phyloP scores from a whole-genome alignment of 2,113 vertebrate genomes.

The Ia io region DNA sequence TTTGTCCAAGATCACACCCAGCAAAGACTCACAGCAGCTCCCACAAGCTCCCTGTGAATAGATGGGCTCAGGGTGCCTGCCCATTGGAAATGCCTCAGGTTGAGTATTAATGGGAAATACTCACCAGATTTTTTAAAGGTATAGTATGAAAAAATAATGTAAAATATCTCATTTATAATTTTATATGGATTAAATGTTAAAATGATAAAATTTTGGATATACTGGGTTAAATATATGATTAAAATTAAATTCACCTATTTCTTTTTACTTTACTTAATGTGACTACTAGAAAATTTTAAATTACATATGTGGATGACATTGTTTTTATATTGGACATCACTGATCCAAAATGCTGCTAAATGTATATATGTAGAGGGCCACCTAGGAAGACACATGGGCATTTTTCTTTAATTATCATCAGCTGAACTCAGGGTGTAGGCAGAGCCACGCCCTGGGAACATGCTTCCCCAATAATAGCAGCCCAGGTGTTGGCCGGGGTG shows the following conservation, averaged over 20 bases:
- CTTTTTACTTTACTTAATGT: not conserved
- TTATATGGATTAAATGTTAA: not conserved
- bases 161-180: not conserved
- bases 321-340: not conserved
- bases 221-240: conserved; percentile 8
- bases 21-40: too few species aligned
- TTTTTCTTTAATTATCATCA: too few species aligned
- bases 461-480: too few species aligned
- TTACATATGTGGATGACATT: not conserved
- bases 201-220: not conserved
- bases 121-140: not conserved
- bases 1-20: too few species aligned
- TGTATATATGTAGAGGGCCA: too few species aligned
- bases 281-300: not conserved
- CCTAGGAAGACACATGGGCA: too few species aligned
- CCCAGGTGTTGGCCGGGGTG: too few species aligned
- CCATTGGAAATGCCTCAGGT: too few species aligned
- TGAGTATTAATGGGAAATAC: not conserved
- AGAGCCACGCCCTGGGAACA: too few species aligned
- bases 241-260: not conserved
- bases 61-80: too few species aligned
- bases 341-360: not conserved
- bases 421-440: too few species aligned
- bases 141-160: not conserved
- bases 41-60: too few species aligned